Conservation (phyloP, 1,140 invertebrate species). For the Drosophila kikkawai region DNA sequence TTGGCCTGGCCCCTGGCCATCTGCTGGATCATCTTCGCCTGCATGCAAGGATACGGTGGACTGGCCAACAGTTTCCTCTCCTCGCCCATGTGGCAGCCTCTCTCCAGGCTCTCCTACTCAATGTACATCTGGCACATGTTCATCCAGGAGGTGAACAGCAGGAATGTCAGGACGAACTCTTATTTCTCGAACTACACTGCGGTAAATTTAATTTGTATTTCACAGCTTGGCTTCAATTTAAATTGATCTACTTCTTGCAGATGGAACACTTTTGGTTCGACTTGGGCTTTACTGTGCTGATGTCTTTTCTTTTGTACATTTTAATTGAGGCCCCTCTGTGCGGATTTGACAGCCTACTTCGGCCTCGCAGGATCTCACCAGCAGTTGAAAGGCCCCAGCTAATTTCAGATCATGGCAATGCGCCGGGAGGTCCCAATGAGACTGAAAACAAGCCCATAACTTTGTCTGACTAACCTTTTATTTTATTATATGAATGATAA, state of each 20-base stretch:
- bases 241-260: slow-evolving; percentile 7
- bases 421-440: background rate
- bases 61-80: slow-evolving; percentile 85
- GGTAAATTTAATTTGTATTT: slow-evolving; percentile 13
- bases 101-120: slow-evolving; percentile 85
- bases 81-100: slow-evolving; percentile 85
- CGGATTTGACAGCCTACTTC: slow-evolving; percentile 40
- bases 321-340: slow-evolving; percentile 58
- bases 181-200: slow-evolving; percentile 52
- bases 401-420: background rate
- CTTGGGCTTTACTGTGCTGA: slow-evolving; percentile 53
- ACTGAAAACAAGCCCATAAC: background rate
- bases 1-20: slow-evolving; percentile 87
- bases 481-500: background rate
- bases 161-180: slow-evolving; percentile 38
- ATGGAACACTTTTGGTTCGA: slow-evolving; percentile 62
- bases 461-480: background rate
- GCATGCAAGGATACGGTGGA: slow-evolving; percentile 88
- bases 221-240: rapidly evolving
- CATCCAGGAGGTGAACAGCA: slow-evolving; percentile 50
- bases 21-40: slow-evolving; percentile 89
- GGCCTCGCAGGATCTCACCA: background rate
- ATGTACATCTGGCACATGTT: slow-evolving; percentile 86
- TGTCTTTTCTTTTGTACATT: slow-evolving; percentile 53
- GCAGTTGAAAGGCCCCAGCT: background rate